Evolutionary conservation across 92 coral and sea anemone genomes (phyloP), one percentile per base, ranked within the genome.

Genomic region (Porites evermanni): DNA sequence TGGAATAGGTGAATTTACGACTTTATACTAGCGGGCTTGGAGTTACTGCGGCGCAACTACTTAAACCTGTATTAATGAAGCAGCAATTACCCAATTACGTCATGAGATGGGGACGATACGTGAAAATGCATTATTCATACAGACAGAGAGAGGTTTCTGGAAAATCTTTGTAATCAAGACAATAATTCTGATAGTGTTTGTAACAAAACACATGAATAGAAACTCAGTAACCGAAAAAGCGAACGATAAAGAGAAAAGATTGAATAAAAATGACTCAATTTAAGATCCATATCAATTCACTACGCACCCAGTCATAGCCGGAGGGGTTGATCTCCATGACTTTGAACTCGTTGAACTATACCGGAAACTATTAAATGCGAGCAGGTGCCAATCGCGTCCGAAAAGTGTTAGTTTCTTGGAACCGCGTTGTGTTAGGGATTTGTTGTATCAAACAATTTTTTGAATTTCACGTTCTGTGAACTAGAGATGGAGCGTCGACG

Each of bases 191-290:
- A 29, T 29, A 29, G 32, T 26, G 65, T 50, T 79, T 65, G 19
- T 10, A 6, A 64, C 50, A 64, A 44, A 11, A 7, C 19, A 24
- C 32, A 53, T 76, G 52, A 56, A 66, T 52, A 66, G 60, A 67
- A 51, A 67, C 67, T 18, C 23, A 67, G 8, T 52, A 20, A 12
- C 74, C 32, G 4, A 29, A 29, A 29, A 53, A 51, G 3, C 44
- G 9, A 5, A 6, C 52, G 69, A 66, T 64, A 51, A 79, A 23
- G 17, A 38, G 72, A 67, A 9, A 64, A 23, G 50, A 6, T 24
- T 54, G 58, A 66, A 53, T 2, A 32, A 23, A 73, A 73, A 79
- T 21, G 65, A 78, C 70, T 78, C 64, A 54, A 64, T 78, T 65
- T 38, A 21, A 64, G 70, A 78, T 78, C 52, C 11, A 78, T 47